Evolutionary conservation across 2,113 vertebrate species (phyloP), one percentile per base, ranked within the genome.

Genomic region (Planiliza haematocheilus): DNA sequence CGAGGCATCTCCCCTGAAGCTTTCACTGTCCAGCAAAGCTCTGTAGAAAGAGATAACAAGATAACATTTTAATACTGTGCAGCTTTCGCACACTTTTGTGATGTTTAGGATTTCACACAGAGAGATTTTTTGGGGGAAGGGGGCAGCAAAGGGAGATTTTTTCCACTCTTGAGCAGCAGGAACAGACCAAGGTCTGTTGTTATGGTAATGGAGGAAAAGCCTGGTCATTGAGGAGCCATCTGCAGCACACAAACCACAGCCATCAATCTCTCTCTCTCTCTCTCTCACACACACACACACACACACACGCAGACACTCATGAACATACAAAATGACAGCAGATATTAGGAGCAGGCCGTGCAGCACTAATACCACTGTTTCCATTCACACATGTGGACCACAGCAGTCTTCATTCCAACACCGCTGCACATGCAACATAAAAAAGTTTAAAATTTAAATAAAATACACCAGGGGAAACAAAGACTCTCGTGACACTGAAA

Each of bases 11-110:
- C 79, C 67, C 65, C 52, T 56, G 57, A 86, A 37, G 74, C 78
- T 75, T 45, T 93, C 93, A 10, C 71, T 56, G 50, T 94, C 91
- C 86, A 94, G 77, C 73, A 94, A 66, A 79, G 91, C 86, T 90
- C 94, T 94, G 83, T 46, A 78, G 65, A 80, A 79, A 84, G 51
- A 71, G 13, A 62, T n/a, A 57, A 52, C 20, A 39, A 67, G 17
- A 76, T 7, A 42, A 24, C 13, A 34, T 74, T 53, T 10, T 62
- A 9, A 46, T 43, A 24, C 42, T 48, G 24, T 8, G 1, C 16
- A 52, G 14, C 17, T 20, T 14, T 16, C 30, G 24, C 46, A 48
- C 39, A 58, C 7, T n/a, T 16, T n/a, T 12, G n/a, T 7, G 39
- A 20, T 9, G 18, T 20, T 74, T n/a, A 1, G 1, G 12, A 42